These are phyloP conservation scores for Ormia ochracea DNA, from an alignment of 2,888 invertebrate species.

Conservation along the genomic window DNA sequence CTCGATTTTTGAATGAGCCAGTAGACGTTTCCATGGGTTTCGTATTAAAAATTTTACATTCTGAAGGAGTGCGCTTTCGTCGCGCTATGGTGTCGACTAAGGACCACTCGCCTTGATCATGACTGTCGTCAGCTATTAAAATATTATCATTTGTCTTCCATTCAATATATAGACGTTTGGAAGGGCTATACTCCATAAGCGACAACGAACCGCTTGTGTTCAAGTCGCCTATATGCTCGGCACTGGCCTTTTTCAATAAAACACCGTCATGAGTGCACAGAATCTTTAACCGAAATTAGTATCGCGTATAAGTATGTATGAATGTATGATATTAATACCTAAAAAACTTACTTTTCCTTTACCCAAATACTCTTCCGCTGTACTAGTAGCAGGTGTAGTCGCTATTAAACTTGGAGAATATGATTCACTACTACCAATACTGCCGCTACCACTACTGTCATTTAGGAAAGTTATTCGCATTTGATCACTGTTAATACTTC, in stretches of 20 bases:
- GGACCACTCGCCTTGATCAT: slow-evolving; percentile 89
- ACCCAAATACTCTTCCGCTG: slow-evolving; percentile 63
- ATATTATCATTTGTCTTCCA: slow-evolving; percentile 87
- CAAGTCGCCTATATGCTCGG: slow-evolving; percentile 80
- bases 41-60: slow-evolving; percentile 75
- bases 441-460: slow-evolving; percentile 20
- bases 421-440: slow-evolving; percentile 62
- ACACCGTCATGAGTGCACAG: slow-evolving; percentile 89
- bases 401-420: slow-evolving; percentile 40
- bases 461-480: slow-evolving; percentile 67
- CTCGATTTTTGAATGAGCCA: slow-evolving; percentile 74
- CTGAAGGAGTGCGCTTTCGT: slow-evolving; percentile 75
- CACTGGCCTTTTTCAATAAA: slow-evolving; percentile 82
- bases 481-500: slow-evolving; percentile 63
- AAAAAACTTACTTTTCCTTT: slow-evolving; percentile 67
- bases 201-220: slow-evolving; percentile 78
- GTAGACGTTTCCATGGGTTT: slow-evolving; percentile 67
- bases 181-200: slow-evolving; percentile 73
- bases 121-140: slow-evolving; percentile 86
- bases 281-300: slow-evolving; percentile 77
- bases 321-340: not conserved
- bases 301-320: not conserved
- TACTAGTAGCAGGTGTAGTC: slow-evolving; percentile 1
- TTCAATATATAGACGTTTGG: slow-evolving; percentile 83
- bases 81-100: slow-evolving; percentile 83